Evolutionary conservation across 2,113 vertebrate genomes (phyloP), one percentile per base, ranked within the genome.

Genomic region (Ptilorrhoa leucosticta): DNA sequence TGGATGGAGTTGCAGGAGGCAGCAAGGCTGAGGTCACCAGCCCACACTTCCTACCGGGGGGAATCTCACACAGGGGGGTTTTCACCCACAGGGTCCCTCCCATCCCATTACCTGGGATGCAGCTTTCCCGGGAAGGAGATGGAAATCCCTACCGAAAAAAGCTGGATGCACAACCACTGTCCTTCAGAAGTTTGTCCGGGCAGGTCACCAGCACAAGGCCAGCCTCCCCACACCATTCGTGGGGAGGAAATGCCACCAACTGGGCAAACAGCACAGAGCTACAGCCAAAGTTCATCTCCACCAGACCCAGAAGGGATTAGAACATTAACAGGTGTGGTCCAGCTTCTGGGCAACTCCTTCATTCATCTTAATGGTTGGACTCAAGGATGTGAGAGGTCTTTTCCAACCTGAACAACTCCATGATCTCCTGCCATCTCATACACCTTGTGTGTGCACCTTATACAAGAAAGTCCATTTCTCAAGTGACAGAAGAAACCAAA

Each of bases 121-220:
- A 42, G 40, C 18, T 61, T 45, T 19, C 28, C 66, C 1, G 0
- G 5, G 0, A 31, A 35, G 9, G 11, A 56, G 8, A 24, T 26
- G 6, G 18, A 33, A 28, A 6, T 3, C 50, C 27, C 50, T 63
- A n/a, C 42, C 3, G 1, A 45, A 57, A 47, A 61, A 19, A 40
- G 10, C 16, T n/a, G n/a, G 12, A 31, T 33, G 47, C 10, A 31
- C 27, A 51, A 14, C 19, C 7, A 3, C 0, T 7, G 15, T 4
- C 22, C 47, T 58, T 20, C 8, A 47, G 44, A 11, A 56, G 7
- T 20, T 50, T 31, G 22, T 15, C 17, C 56, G 68, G 23, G 35
- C 10, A 47, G 28, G 50, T 16, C 19, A 27, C 7, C 28, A 63
- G 27, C 1, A 11, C 19, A 28, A 37, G 22, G 37, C 8, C 37